Conservation (phyloP, 2,113 vertebrate genomes). For the Podilymbus podiceps region DNA sequence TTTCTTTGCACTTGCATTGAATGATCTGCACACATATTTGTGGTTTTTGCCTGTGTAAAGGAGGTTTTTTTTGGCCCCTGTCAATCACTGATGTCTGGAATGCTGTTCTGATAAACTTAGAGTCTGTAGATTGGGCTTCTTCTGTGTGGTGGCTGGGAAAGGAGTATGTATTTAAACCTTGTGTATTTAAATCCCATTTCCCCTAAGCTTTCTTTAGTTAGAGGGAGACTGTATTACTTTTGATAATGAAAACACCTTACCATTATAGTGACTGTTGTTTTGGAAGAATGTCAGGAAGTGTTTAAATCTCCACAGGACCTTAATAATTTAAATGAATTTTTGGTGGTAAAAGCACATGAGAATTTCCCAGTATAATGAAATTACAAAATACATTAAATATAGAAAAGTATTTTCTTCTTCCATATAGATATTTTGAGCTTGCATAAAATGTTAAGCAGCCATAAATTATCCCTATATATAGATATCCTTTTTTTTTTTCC, state of each 20-base stretch:
- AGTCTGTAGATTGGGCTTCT: not conserved
- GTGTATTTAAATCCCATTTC: not conserved
- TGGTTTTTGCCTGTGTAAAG: not conserved
- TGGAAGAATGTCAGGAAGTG: not conserved
- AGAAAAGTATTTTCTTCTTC: not conserved
- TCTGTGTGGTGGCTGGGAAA: not conserved
- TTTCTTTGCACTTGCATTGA: not conserved
- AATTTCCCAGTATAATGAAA: not conserved
- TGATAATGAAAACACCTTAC: not conserved
- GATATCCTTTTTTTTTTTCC: not conserved
- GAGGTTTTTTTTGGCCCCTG: accelerated
- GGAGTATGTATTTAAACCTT: not conserved
- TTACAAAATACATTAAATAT: not conserved
- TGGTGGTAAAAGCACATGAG: not conserved
- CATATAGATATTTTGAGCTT: not conserved
- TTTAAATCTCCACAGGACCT: not conserved
- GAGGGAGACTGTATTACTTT: not conserved
- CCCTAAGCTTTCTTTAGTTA: not conserved
- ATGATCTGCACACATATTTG: not conserved
- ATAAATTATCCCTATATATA: not conserved
- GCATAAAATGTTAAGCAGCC: not conserved
- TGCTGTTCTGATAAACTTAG: not conserved
- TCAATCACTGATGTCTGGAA: not conserved
- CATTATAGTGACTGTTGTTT: not conserved
- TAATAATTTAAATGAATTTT: not conserved